Evolutionary conservation across 2,888 invertebrate species (phyloP).

Genomic region (Prionchulus punctatus): DNA sequence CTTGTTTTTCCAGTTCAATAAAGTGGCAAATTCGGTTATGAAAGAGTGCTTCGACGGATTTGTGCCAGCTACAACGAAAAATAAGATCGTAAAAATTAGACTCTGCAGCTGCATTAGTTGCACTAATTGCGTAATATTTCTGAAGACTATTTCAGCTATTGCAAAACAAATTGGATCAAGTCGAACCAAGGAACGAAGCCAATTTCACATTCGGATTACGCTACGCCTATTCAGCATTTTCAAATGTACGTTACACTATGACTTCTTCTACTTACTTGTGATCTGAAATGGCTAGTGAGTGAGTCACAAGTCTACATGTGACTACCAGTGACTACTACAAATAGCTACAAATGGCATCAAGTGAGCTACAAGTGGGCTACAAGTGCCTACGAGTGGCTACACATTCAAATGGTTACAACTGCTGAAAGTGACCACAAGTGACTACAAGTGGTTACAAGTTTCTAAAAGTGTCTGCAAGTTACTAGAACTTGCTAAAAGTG

Average conservation of each 20-base stretch:
- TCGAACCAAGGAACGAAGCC: not conserved
- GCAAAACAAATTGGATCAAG: not conserved
- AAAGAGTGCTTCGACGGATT: conserved; percentile 19
- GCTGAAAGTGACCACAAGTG: too few species aligned
- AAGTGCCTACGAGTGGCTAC: too few species aligned
- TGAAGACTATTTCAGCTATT: conserved; percentile 8
- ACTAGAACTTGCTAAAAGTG: too few species aligned
- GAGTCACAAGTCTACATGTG: too few species aligned
- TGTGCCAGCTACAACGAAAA: conserved; percentile 27
- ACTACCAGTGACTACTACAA: too few species aligned
- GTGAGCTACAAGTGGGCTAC: too few species aligned
- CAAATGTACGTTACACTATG: conserved; percentile 27
- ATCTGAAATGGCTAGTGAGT: too few species aligned
- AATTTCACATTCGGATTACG: conserved; percentile 28
- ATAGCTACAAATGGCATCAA: too few species aligned
- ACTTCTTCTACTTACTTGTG: not conserved
- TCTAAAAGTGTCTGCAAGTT: too few species aligned
- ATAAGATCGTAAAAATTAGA: conserved; percentile 17
- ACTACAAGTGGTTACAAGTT: too few species aligned
- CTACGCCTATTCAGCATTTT: conserved; percentile 38
- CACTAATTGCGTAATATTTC: not conserved
- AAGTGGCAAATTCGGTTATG: conserved; percentile 11
- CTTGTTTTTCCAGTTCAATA: conserved; percentile 15
- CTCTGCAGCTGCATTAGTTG: not conserved
- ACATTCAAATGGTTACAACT: too few species aligned